Conservation (phyloP, 37 sponge, comb jelly and placozoan species). For the Theonella swinhoei region DNA sequence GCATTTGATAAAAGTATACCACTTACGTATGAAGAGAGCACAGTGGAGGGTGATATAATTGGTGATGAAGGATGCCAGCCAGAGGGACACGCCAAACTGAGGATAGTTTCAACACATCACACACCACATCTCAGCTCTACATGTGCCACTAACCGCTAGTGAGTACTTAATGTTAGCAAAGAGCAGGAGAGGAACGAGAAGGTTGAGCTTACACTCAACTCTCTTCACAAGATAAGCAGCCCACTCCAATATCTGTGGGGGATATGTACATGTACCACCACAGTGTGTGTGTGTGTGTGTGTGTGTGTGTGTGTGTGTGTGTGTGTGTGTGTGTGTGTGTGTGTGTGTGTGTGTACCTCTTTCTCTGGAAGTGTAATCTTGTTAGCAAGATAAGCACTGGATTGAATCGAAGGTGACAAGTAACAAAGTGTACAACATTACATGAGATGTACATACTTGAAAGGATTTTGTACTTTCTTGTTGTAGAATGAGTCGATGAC, state of each 20-base stretch:
- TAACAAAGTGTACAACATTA: background rate
- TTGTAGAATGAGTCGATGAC: slow-evolving; percentile 80
- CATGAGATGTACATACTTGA: slow-evolving; percentile 58
- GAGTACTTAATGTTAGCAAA: slow-evolving; percentile 66
- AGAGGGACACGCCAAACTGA: slow-evolving; percentile 70
- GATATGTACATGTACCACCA: background rate
- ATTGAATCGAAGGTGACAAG: background rate
- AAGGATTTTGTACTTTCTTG: slow-evolving; percentile 68
- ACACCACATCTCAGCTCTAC: background rate
- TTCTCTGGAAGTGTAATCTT: slow-evolving; percentile 55
- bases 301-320: background rate
- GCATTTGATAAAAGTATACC: background rate
- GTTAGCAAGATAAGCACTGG: slow-evolving; percentile 52
- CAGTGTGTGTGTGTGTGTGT: background rate
- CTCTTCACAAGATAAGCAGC: slow-evolving; percentile 13
- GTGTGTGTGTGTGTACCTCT: slow-evolving; percentile 61
- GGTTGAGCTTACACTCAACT: slow-evolving; percentile 22
- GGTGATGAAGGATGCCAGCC: slow-evolving; percentile 66
- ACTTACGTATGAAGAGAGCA: slow-evolving; percentile 55
- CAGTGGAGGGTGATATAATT: slow-evolving; percentile 57
- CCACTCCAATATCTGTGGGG: slow-evolving; percentile 46
- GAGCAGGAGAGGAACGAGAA: slow-evolving; percentile 41
- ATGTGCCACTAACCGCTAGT: slow-evolving; percentile 46
- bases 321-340: too few relatives aligned
- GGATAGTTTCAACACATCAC: slow-evolving; percentile 13